These are phyloP conservation scores for Catostylus mosaicus DNA, from an alignment of 30 jellyfish, hydroid and myxozoan species.

Conservation along the genomic window DNA sequence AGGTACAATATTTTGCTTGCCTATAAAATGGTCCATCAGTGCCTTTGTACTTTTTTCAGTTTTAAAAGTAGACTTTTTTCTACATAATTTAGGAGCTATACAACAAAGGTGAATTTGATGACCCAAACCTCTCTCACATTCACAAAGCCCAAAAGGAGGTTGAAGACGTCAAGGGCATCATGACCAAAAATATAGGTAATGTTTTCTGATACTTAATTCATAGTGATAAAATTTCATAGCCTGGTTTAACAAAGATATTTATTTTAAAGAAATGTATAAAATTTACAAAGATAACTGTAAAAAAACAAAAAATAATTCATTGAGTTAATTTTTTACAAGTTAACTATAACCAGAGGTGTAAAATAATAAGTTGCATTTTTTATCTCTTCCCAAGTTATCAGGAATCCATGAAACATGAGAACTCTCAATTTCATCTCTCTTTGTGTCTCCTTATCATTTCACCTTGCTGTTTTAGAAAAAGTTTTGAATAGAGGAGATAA, in stretches of 20 bases:
- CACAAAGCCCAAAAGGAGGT: conserved; percentile 68
- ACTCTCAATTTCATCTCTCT: neutral
- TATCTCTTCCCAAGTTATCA: neutral
- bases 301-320: neutral
- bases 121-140: conserved; percentile 45
- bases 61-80: neutral
- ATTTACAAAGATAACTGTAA: neutral
- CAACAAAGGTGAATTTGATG: conserved; percentile 81
- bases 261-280: neutral
- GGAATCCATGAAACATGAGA: neutral
- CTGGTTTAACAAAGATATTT: neutral
- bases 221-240: neutral
- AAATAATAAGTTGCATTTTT: neutral
- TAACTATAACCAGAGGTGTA: neutral
- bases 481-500: conserved; percentile 89
- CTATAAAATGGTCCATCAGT: too few species aligned
- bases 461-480: conserved; percentile 47
- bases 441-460: neutral
- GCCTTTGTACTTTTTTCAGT: too few species aligned
- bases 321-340: neutral
- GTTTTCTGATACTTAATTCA: neutral
- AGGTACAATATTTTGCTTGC: too few species aligned
- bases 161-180: conserved; percentile 82
- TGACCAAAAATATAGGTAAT: conserved; percentile 86
- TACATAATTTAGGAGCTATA: conserved; percentile 17